These are phyloP conservation scores for Hippocampus barbouri DNA, from an alignment of 2,113 vertebrate species.

Conservation along the genomic window DNA sequence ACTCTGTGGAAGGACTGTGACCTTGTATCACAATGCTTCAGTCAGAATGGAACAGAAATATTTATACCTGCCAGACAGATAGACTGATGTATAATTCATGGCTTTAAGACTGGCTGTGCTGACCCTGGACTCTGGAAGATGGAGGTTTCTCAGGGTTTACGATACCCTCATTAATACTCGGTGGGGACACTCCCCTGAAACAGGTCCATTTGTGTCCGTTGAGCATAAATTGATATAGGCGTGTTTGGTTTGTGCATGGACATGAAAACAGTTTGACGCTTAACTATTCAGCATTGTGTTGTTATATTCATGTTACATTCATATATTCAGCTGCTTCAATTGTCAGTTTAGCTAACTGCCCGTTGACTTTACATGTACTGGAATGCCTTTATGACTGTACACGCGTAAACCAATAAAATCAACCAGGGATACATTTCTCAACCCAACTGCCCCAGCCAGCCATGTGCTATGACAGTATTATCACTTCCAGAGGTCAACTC, in stretches of 20 bases:
- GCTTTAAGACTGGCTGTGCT: conserved; percentile 49
- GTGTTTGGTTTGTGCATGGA: conserved; percentile 10
- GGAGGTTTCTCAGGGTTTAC: conserved; percentile 47
- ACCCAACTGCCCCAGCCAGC: neutral
- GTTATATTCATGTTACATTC: conserved; percentile 20
- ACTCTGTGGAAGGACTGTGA: conserved; percentile 48
- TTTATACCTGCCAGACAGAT: conserved; percentile 64
- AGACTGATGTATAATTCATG: conserved; percentile 71
- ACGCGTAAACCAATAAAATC: too few species aligned
- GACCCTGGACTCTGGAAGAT: conserved; percentile 51
- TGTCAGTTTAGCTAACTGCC: neutral
- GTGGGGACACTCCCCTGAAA: conserved; percentile 34
- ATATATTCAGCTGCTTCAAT: conserved; percentile 14
- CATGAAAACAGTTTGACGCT: conserved; percentile 5
- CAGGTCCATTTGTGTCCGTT: conserved; percentile 23
- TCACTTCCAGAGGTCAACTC: neutral
- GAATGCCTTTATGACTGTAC: conserved; percentile 1
- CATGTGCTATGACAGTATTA: neutral
- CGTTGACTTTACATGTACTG: conserved; percentile 6
- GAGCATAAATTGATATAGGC: neutral
- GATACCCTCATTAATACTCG: conserved; percentile 64
- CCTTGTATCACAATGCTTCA: conserved; percentile 52
- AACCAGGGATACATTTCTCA: neutral
- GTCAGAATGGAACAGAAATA: conserved; percentile 66
- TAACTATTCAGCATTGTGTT: conserved; percentile 5